Evolutionary conservation across 2,113 vertebrate genomes (phyloP).

Genomic region (Cheirogaleus medius): DNA sequence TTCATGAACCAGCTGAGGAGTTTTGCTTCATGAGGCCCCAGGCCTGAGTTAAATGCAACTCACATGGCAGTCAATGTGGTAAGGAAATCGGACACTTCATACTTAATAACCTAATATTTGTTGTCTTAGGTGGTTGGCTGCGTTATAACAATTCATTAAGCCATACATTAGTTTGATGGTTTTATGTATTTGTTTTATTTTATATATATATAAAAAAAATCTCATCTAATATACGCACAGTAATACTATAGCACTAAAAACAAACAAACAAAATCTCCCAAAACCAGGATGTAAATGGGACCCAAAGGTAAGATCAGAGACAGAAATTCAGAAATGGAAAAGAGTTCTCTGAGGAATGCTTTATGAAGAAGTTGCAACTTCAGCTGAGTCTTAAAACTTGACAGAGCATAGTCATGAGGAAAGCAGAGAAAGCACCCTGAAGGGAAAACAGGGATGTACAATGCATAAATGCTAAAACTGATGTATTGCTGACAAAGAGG

Average conservation of each 20-base stretch:
- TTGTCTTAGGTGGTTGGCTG: too few species aligned
- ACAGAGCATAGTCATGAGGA: background rate
- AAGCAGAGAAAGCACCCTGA: background rate
- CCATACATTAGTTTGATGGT: background rate
- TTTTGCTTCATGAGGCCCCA: too few species aligned
- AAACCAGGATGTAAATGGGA: background rate
- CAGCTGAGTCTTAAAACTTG: background rate
- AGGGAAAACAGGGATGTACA: background rate
- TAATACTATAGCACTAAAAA: background rate
- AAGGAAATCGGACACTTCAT: too few species aligned
- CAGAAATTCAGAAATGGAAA: background rate
- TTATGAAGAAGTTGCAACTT: background rate
- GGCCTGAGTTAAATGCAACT: too few species aligned
- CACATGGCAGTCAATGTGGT: too few species aligned
- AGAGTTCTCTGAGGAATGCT: background rate
- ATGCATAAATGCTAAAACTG: background rate
- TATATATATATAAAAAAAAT: background rate
- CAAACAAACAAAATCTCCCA: background rate
- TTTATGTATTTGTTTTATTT: background rate
- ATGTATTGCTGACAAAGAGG: background rate
- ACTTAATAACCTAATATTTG: too few species aligned
- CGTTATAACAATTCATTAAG: background rate
- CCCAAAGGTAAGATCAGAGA: background rate
- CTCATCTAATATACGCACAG: background rate
- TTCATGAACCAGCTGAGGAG: too few species aligned